These are phyloP conservation scores for Brenthis hecate DNA, from an alignment of 2,888 invertebrate species.

Conservation along the genomic window DNA sequence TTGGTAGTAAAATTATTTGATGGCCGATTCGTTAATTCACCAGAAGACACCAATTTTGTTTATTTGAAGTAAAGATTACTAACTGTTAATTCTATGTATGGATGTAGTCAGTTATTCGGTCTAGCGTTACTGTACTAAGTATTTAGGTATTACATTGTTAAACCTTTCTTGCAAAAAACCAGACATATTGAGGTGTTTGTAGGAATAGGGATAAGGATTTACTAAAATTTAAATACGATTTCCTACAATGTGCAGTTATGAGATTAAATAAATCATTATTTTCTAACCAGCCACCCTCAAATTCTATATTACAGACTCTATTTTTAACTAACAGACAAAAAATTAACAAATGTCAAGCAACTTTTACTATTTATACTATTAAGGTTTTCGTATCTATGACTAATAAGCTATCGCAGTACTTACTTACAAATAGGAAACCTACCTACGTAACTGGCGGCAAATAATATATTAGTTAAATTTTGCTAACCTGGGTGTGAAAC, in stretches of 20 bases:
- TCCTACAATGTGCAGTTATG: constrained; percentile 21
- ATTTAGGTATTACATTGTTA: constrained; percentile 48
- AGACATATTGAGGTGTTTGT: constrained; percentile 58
- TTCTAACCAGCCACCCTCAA: constrained; percentile 69
- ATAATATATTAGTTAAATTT: constrained; percentile 11
- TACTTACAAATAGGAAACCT: constrained; percentile 23
- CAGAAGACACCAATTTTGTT: constrained; percentile 70
- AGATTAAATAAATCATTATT: constrained; percentile 28
- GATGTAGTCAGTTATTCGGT: constrained; percentile 62
- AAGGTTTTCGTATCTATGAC: constrained; percentile 4
- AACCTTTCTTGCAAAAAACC: constrained; percentile 56
- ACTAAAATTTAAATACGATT: constrained; percentile 4
- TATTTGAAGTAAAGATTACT: constrained; percentile 53
- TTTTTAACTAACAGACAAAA: neutral
- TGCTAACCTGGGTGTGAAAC: constrained; percentile 23
- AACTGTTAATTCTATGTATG: constrained; percentile 50
- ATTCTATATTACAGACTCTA: constrained; percentile 21
- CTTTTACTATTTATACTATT: neutral
- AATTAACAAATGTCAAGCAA: neutral
- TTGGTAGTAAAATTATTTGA: constrained; percentile 54
- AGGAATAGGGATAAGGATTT: neutral
- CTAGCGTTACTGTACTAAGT: constrained; percentile 54
- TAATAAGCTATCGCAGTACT: constrained; percentile 26
- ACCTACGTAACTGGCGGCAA: constrained; percentile 19
- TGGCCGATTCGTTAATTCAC: constrained; percentile 73